Conservation (phyloP, 2,113 vertebrate genomes). For the Galeopterus variegatus region DNA sequence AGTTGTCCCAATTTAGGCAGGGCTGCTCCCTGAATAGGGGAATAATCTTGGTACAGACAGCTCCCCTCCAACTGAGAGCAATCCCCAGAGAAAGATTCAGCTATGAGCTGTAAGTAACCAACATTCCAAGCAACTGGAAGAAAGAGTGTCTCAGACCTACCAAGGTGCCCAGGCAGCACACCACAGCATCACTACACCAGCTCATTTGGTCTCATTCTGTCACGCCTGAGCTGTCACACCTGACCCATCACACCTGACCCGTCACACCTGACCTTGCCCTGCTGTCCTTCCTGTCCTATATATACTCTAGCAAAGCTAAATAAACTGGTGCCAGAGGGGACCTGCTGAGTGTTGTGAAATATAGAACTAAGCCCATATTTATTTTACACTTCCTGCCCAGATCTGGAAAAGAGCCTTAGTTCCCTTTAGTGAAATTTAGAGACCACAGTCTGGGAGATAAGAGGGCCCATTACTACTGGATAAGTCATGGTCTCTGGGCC, state of each 20-base stretch:
- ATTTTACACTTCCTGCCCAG: not conserved
- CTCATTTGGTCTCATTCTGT: not conserved
- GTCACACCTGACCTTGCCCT: not conserved
- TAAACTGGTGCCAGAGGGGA: not conserved
- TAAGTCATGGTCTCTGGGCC: not conserved
- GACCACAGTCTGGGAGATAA: not conserved
- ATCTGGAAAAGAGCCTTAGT: not conserved
- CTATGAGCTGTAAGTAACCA: not conserved
- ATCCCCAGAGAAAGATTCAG: not conserved
- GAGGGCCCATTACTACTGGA: not conserved
- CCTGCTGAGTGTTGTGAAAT: not conserved
- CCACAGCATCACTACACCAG: not conserved
- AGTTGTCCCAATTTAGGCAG: not conserved
- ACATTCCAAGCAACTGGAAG: not conserved
- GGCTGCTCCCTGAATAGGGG: not conserved
- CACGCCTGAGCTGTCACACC: not conserved
- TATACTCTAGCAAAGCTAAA: not conserved
- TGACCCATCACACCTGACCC: not conserved
- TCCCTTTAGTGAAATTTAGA: not conserved
- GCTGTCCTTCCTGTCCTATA: not conserved
- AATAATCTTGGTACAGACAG: not conserved
- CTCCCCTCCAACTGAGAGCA: not conserved
- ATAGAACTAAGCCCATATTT: not conserved
- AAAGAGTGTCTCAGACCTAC: not conserved
- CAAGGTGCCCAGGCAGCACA: no score